phyloP scores from a whole-genome alignment of 2,888 invertebrate species.

The Eledona agricola region DNA sequence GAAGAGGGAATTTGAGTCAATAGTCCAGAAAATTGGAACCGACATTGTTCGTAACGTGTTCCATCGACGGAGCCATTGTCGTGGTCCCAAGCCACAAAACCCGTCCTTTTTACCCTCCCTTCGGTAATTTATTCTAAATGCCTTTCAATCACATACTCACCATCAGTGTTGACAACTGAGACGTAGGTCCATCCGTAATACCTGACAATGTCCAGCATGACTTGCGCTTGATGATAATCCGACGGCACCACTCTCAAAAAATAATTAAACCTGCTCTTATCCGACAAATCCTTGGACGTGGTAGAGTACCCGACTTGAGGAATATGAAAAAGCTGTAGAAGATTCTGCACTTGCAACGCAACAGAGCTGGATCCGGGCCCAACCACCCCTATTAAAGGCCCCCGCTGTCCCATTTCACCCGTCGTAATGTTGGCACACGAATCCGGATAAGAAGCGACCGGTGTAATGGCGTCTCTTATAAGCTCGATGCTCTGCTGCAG shows the following conservation, averaged over 20 bases:
- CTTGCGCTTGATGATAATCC: conserved; percentile 79
- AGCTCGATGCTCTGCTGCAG: conserved; percentile 81
- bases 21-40: conserved; percentile 13
- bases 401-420: conserved; percentile 40
- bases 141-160: conserved; percentile 61
- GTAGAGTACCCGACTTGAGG: conserved; percentile 81
- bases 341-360: conserved; percentile 76
- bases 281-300: conserved; percentile 78
- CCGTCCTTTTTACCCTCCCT: no score
- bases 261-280: conserved; percentile 78
- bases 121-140: no score
- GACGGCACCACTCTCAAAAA: conserved; percentile 82
- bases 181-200: conserved; percentile 82
- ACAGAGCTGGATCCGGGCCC: conserved; percentile 80
- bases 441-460: conserved; percentile 49
- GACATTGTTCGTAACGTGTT: conserved; percentile 13
- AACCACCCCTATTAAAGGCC: conserved; percentile 73
- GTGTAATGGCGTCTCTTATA: conserved; percentile 73
- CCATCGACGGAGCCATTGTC: conserved; percentile 19
- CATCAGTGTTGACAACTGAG: conserved; percentile 78
- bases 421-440: conserved; percentile 27
- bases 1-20: conserved; percentile 9
- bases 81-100: conserved; percentile 3
- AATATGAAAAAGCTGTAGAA: conserved; percentile 74
- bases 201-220: conserved; percentile 73